Evolutionary conservation across 2,113 vertebrate genomes (phyloP), one percentile per base, ranked within the genome.

Genomic region (Platichthys flesus): DNA sequence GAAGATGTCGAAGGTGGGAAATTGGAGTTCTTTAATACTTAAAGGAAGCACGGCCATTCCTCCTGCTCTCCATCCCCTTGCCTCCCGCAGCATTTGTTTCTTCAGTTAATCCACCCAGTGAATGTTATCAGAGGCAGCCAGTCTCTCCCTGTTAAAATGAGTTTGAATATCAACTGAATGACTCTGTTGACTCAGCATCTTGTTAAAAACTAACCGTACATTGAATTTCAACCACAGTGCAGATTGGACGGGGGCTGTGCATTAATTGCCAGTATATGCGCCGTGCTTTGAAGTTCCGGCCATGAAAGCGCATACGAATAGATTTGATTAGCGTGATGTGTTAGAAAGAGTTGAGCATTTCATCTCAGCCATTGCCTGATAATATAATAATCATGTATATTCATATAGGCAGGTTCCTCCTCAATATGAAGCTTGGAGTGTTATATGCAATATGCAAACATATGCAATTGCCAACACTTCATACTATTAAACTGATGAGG

Each of bases 111-210:
- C 18, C 20, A 13, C 31, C 9, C 20, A 14, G 0, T 63, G 24
- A 72, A 45, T 67, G 72, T 65, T 76, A 76, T 80, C 77, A 56
- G 51, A 64, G 64, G 2, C 18, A 37, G 65, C 42, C 76, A 75
- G 61, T 61, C 55, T 49, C 35, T 18, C 62, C 58, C 40, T 69
- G 15, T 68, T 80, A 31, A 31, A 80, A 69, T 65, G 35, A 73
- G 42, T 69, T 28, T 62, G 52, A 69, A 64, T 47, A 61, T 56
- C 35, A 79, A 37, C 35, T 52, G 14, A 73, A 49, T 7, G 26
- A 81, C 20, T 28, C 23, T n/a, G 56, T 57, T 69, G 65, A 70
- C 71, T 71, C 71, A 78, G 75, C 65, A 37, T 69, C 15, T 24
- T 59, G 20, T 64, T 28, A 45, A 67, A 65, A 63, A 65, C 7